Evolutionary conservation across 2,888 invertebrate species (phyloP).

Genomic region (Xestia sexstrigata): DNA sequence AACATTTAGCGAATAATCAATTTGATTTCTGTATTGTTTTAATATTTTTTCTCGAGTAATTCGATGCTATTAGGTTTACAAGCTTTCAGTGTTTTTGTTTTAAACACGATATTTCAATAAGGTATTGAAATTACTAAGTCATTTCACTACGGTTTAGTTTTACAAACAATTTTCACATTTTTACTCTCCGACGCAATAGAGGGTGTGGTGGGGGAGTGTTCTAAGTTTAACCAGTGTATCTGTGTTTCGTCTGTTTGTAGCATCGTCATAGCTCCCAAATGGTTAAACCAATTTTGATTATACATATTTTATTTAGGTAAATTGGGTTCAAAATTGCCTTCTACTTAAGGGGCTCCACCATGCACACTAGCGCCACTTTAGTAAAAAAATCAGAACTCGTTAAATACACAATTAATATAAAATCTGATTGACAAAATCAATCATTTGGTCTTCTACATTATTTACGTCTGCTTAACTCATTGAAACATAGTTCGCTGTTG

Average conservation of each 20-base stretch:
- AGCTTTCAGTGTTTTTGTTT: not conserved
- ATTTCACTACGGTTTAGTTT: not conserved
- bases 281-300: not conserved
- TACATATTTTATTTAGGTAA: too few species aligned
- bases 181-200: not conserved
- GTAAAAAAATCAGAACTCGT: too few species aligned
- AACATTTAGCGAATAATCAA: not conserved
- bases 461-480: too few species aligned
- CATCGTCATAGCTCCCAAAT: not conserved
- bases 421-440: too few species aligned
- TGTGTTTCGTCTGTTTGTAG: not conserved
- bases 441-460: too few species aligned
- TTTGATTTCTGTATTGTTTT: slow-evolving; percentile 21
- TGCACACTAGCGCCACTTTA: too few species aligned
- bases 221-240: not conserved
- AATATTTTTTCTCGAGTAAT: not conserved
- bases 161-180: not conserved
- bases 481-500: too few species aligned
- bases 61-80: slow-evolving; percentile 10
- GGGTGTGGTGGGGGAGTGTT: not conserved
- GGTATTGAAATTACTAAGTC: not conserved
- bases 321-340: too few species aligned
- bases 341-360: too few species aligned
- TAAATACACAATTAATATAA: too few species aligned
- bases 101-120: not conserved